Evolutionary conservation across 2,888 invertebrate species (phyloP), one percentile per base, ranked within the genome.

Genomic region (Phortica okadai): DNA sequence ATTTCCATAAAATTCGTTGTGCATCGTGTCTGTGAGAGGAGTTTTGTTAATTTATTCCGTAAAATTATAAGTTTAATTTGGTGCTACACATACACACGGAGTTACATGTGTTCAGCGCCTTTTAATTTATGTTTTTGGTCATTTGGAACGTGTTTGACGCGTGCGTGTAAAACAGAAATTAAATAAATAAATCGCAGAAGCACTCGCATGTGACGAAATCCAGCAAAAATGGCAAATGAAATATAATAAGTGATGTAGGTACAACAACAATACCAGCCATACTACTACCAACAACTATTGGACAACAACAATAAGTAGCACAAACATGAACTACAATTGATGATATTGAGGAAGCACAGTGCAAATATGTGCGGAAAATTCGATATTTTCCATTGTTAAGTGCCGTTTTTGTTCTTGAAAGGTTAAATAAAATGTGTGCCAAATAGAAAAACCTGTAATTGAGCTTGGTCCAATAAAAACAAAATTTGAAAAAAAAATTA

Each of bases 251-350:
- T 64, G 77, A 73, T 82, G 81, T 77, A 78, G 79, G 86, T 87
- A 87, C 74, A 80, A 79, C 77, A 84, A 79, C 82, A 85, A 74
- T 14, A 64, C 25, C 50, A 50, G 33, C 50, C 6, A 33, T 78
- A 87, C 82, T 82, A 88, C 86, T 85, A 89, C 84, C 89, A 75
- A 86, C 87, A 83, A 78, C 75, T 80, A 84, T 83, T 83, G 80
- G 77, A 88, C 86, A 62, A 86, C 33, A 42, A 66, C 59, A 73
- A 84, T 88, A 86, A 83, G 84, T 88, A 88, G 66, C 78, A 76
- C 62, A 70, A 70, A 25, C 42, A 42, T 54, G 25, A 70, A 59
- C n/a, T 59, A 21, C 21, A 62, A 56, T 56, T 69, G 69, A 69
- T 69, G 69, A 69, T 69, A 25, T 69, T 21, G 69, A 69, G 16